phyloP scores from a whole-genome alignment of 2,113 vertebrate genomes.

The Motacilla alba region DNA sequence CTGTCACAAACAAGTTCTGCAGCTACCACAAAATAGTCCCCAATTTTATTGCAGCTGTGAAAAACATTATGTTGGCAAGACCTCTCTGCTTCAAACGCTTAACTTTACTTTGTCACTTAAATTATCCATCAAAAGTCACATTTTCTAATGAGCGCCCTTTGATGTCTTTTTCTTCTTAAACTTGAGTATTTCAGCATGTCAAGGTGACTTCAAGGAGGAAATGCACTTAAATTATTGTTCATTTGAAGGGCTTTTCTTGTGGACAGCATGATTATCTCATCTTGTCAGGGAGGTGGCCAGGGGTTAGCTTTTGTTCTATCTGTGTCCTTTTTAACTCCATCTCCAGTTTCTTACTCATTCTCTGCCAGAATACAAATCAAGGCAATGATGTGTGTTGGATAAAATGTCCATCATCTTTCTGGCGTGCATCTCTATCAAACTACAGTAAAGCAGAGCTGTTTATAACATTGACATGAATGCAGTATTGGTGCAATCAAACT shows the following conservation, averaged over 20 bases:
- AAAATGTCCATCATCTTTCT: constrained; percentile 7
- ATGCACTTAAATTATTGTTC: constrained; percentile 55
- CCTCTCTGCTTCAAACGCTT: constrained; percentile 14
- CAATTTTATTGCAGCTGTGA: background rate
- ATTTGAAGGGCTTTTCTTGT: constrained; percentile 49
- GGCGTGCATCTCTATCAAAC: background rate
- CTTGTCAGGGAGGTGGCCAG: constrained; percentile 22
- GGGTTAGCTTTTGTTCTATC: constrained; percentile 40
- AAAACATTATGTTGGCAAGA: constrained; percentile 18
- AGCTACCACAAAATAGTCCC: background rate
- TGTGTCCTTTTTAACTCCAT: constrained; percentile 27
- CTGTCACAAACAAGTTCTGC: background rate
- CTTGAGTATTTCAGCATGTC: constrained; percentile 21
- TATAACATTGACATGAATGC: background rate
- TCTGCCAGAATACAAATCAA: constrained; percentile 62
- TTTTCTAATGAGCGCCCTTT: constrained; percentile 35
- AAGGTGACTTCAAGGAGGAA: constrained; percentile 50
- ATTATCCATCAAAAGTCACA: constrained; percentile 53
- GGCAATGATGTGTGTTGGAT: background rate
- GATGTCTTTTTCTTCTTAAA: constrained; percentile 51
- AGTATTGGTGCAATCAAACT: background rate
- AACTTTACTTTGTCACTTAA: constrained; percentile 53
- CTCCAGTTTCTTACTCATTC: constrained; percentile 23
- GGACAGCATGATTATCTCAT: constrained; percentile 49
- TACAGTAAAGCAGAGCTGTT: background rate